phyloP scores from a whole-genome alignment of 2,888 invertebrate species.

The Melieria picta region DNA sequence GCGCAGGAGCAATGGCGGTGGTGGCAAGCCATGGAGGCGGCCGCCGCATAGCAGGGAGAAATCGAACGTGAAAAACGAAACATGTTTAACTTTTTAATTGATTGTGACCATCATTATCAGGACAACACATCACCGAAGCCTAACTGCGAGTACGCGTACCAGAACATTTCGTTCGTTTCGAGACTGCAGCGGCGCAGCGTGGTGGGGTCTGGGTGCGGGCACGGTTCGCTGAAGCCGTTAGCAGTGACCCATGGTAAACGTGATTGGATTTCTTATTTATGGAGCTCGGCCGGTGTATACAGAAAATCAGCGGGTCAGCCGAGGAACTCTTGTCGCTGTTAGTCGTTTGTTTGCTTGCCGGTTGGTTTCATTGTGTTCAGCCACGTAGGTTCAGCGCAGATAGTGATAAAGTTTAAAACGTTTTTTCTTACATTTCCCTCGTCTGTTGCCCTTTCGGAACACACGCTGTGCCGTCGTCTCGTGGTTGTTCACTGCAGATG shows the following conservation, averaged over 20 bases:
- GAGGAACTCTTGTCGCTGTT: too few relatives aligned
- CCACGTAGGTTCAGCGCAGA: too few relatives aligned
- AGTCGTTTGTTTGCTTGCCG: too few relatives aligned
- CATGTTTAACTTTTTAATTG: conserved; percentile 29
- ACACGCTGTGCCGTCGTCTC: too few relatives aligned
- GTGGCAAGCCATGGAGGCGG: neutral
- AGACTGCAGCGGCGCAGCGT: neutral
- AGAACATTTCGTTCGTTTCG: neutral
- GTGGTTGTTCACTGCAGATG: neutral
- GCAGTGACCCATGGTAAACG: conserved; percentile 21
- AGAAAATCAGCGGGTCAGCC: too few relatives aligned
- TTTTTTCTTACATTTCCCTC: too few relatives aligned
- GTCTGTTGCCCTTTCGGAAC: too few relatives aligned
- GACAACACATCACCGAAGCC: conserved; percentile 16
- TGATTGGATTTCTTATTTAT: conserved; percentile 19
- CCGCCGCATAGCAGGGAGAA: neutral
- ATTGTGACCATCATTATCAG: conserved; percentile 24
- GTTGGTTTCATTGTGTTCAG: too few relatives aligned
- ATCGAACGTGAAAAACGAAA: neutral
- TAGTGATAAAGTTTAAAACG: too few relatives aligned
- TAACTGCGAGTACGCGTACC: neutral
- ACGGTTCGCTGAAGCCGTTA: neutral
- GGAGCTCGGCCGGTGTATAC: too few relatives aligned
- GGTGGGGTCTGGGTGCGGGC: neutral
- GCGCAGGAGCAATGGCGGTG: neutral